Evolutionary conservation across 2,113 vertebrate species (phyloP), one percentile per base, ranked within the genome.

Genomic region (Lanius collurio): DNA sequence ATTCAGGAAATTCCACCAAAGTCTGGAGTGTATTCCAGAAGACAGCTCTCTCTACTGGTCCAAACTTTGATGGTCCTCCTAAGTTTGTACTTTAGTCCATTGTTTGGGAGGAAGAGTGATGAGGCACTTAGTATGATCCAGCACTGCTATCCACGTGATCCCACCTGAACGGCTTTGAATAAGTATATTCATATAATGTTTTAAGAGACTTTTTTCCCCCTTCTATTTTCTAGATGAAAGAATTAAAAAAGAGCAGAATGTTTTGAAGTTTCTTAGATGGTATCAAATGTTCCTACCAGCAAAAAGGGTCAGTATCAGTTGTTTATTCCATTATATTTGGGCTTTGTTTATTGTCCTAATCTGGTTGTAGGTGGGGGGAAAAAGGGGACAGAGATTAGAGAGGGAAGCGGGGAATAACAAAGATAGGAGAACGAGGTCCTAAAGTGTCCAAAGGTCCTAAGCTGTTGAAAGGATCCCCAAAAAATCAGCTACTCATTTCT

Each of bases 361-460:
- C 16, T 1, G 6, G 27, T 68, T 37, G n/a, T 68, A 70, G 9
- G 3, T 6, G 1, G 2, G 1, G 5, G 24, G 27, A 46, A 28
- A 31, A 31, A 9, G 3, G 9, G 19, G 23, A 3, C 1, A 6
- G 5, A 5, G 6, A 57, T 31, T 28, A 59, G 33, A 4, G 6
- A 86, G 15, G 21, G 41, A 84, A 46, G 7, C 7, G 10, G 3
- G 10, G 5, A 86, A 67, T 27, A 86, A 79, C 24, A 60, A 62
- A 88, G n/a, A 26, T 0, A 69, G 11, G 20, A 80, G 24, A 83
- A 93, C 0, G 0, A 75, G 6, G 7, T 77, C 35, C 31, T 65
- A 11, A 49, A 56, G 26, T 47, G 13, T 64, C 12, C 20, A 31
- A 73, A 50, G 6, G 7, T 57, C 24, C 21, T 65, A 42, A 62